phyloP scores from a whole-genome alignment of 2,113 vertebrate species.

The Paramisgurnus dabryanus region DNA sequence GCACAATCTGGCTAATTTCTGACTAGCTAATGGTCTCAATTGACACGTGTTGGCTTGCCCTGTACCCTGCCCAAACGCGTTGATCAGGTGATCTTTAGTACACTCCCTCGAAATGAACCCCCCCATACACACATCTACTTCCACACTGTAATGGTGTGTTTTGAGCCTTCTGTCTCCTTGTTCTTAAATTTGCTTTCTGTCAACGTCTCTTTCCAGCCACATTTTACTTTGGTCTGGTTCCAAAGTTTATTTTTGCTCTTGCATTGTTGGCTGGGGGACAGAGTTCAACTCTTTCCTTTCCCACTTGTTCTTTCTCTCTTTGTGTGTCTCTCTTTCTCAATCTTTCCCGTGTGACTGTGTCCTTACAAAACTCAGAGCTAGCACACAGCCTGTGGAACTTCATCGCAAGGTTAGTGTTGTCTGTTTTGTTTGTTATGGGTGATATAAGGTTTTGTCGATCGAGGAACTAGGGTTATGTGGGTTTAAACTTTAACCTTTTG shows the following conservation, averaged over 20 bases:
- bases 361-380: neutral
- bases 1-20: neutral
- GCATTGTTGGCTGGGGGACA: conserved; percentile 6
- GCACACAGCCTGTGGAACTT: neutral
- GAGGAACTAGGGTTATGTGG: neutral
- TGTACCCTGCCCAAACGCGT: neutral
- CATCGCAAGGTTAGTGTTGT: conserved; percentile 7
- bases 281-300: conserved; percentile 24
- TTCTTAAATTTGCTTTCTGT: neutral
- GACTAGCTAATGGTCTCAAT: neutral
- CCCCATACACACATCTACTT: neutral
- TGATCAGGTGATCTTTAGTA: conserved; percentile 18
- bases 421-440: conserved; percentile 6
- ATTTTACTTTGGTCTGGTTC: conserved; percentile 14
- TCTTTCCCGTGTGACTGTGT: neutral
- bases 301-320: neutral
- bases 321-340: conserved; percentile 4
- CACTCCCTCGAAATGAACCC: neutral
- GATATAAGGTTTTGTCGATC: too few species aligned
- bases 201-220: neutral
- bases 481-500: neutral
- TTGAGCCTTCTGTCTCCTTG: neutral
- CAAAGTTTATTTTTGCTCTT: conserved; percentile 33
- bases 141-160: neutral
- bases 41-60: neutral